A percentile compares a stretch with the other conserved stretches of the same genome.
Evolutionary conservation across 2,113 vertebrate genomes (phyloP).

Genomic region (Mesembrinibis cayennensis): DNA sequence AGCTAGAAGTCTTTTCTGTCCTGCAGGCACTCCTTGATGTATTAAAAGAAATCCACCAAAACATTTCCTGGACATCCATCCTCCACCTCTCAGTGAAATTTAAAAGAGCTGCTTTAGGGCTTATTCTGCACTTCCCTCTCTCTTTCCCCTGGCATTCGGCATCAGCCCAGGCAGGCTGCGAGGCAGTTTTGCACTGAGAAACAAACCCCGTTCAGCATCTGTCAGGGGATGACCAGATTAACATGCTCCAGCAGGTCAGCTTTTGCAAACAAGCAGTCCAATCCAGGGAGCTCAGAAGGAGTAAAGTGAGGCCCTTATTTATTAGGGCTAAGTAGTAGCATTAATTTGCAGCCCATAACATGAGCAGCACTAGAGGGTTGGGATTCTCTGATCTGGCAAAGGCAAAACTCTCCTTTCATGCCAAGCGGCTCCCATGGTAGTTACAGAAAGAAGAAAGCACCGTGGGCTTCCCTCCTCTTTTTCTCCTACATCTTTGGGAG

Average conservation of each 20-base stretch:
- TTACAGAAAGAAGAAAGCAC: not conserved
- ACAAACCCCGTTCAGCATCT: not conserved
- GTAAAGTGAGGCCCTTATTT: not conserved
- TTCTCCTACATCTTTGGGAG: not conserved
- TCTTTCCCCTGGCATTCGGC: not conserved
- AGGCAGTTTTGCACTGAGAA: not conserved
- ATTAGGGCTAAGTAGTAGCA: not conserved
- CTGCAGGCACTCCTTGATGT: not conserved
- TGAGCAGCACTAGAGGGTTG: not conserved
- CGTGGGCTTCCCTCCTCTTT: not conserved
- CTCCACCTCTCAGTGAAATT: not conserved
- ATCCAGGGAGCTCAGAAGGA: not conserved
- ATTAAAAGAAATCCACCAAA: not conserved
- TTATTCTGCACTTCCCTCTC: not conserved
- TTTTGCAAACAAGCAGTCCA: not conserved
- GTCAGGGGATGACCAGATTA: not conserved
- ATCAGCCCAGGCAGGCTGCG: not conserved
- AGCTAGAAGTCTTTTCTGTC: not conserved
- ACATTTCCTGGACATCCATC: not conserved
- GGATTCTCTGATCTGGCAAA: not conserved
- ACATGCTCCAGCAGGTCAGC: not conserved
- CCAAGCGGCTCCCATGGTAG: not conserved
- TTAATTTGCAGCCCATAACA: not conserved
- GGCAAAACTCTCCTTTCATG: not conserved
- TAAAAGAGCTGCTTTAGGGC: not conserved